A percentile compares a stretch with the other conserved stretches of the same genome.
Conservation (phyloP, 1,140 invertebrate genomes). For the Samia ricini region DNA sequence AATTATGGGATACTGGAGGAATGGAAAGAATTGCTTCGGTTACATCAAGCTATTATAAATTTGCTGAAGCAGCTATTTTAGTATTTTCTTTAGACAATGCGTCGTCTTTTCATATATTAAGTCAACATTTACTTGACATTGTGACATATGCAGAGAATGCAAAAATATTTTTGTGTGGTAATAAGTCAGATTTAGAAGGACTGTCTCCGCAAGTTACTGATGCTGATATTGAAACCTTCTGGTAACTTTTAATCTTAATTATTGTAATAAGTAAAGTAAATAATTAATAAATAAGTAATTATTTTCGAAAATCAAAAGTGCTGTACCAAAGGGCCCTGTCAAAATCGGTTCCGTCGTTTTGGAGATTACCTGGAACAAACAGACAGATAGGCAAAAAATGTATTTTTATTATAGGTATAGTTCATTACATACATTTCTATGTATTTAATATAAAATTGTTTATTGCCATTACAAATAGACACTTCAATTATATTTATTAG, state of each 20-base stretch:
- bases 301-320: too few species aligned
- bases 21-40: slow-evolving; percentile 97
- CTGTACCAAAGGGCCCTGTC: too few species aligned
- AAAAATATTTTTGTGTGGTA: slow-evolving; percentile 95
- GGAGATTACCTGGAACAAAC: too few species aligned
- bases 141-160: slow-evolving; percentile 95
- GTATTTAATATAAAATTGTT: too few species aligned
- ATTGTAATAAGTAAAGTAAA: background rate
- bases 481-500: too few species aligned
- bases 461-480: too few species aligned
- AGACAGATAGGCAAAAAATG: too few species aligned
- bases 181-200: slow-evolving; percentile 90
- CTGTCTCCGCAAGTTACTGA: slow-evolving; percentile 88
- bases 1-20: slow-evolving; percentile 95
- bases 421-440: too few species aligned
- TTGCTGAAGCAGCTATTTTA: slow-evolving; percentile 93
- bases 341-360: too few species aligned
- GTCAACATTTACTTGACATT: slow-evolving; percentile 93
- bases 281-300: too few species aligned
- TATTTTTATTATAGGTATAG: too few species aligned
- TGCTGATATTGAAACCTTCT: slow-evolving; percentile 93
- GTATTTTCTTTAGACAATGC: slow-evolving; percentile 94
- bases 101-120: slow-evolving; percentile 93
- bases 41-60: slow-evolving; percentile 95
- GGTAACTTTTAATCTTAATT: slow-evolving; percentile 74